Percentiles rank a stretch among this genome's conserved stretches.
phyloP scores from a whole-genome alignment of 2,113 vertebrate species.

The Xiphophorus maculatus region DNA sequence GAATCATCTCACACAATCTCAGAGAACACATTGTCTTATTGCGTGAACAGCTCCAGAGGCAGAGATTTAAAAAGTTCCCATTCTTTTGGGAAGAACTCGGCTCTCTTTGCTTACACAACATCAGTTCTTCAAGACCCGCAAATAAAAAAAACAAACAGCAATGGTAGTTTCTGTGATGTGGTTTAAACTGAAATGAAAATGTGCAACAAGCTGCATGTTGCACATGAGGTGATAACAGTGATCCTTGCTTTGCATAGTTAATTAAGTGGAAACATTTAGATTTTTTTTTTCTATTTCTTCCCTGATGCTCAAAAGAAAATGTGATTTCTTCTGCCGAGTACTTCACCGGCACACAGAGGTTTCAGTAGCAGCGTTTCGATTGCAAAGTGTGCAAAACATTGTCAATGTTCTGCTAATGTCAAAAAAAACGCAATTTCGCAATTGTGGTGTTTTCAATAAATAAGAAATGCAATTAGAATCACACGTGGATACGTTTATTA shows the following conservation, averaged over 20 bases:
- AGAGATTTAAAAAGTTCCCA: constrained; percentile 43
- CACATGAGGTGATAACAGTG: not conserved
- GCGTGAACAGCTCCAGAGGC: constrained; percentile 7
- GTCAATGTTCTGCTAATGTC: too few relatives aligned
- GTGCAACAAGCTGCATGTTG: constrained; percentile 17
- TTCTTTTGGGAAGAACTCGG: constrained; percentile 9
- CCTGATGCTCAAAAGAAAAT: not conserved
- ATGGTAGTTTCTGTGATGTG: not conserved
- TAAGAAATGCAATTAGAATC: too few relatives aligned
- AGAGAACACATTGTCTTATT: constrained; percentile 56
- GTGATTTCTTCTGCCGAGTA: too few relatives aligned
- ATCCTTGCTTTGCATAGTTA: not conserved
- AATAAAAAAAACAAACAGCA: not conserved
- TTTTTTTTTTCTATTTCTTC: not conserved
- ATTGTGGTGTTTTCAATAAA: too few relatives aligned
- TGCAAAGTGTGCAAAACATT: too few relatives aligned
- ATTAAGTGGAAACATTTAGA: not conserved
- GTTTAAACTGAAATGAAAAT: constrained; percentile 1
- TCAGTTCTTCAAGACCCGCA: not conserved
- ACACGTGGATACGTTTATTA: too few relatives aligned
- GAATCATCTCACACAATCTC: constrained; percentile 59
- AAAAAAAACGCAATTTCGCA: too few relatives aligned
- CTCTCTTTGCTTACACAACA: constrained; percentile 45
- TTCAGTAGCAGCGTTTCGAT: too few relatives aligned
- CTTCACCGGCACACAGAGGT: not conserved